Percentiles rank a stretch among this genome's conserved stretches.
phyloP scores from a whole-genome alignment of 2,113 vertebrate species.

The Burhinus bistriatus region DNA sequence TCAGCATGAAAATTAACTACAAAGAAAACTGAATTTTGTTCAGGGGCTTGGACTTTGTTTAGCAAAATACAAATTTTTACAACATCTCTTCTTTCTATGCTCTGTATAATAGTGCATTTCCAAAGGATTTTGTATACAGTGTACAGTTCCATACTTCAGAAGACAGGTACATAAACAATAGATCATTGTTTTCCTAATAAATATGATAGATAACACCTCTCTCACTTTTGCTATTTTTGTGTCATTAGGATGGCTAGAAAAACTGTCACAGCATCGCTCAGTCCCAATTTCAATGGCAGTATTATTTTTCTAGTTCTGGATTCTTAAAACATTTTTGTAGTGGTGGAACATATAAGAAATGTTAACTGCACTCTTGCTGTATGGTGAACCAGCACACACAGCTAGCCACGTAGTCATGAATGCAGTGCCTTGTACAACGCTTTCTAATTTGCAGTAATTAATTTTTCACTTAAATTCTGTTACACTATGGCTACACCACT shows the following conservation, averaged over 20 bases:
- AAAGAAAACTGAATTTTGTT: neutral
- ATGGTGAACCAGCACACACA: neutral
- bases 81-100: neutral
- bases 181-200: neutral
- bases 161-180: neutral
- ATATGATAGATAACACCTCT: neutral
- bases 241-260: neutral
- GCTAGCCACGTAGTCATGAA: neutral
- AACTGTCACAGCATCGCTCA: neutral
- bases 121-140: neutral
- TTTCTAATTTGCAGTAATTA: neutral
- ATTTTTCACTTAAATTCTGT: conserved; percentile 2
- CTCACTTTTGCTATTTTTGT: neutral
- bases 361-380: neutral
- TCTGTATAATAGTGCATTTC: neutral
- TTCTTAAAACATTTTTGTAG: neutral
- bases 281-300: neutral
- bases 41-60: neutral
- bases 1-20: neutral
- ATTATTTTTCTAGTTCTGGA: neutral
- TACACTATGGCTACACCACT: neutral
- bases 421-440: neutral
- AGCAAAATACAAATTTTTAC: neutral
- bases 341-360: neutral
- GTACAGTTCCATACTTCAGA: neutral